These are phyloP conservation scores for Tiphia femorata DNA, from an alignment of 2,888 invertebrate genomes.

Conservation along the genomic window DNA sequence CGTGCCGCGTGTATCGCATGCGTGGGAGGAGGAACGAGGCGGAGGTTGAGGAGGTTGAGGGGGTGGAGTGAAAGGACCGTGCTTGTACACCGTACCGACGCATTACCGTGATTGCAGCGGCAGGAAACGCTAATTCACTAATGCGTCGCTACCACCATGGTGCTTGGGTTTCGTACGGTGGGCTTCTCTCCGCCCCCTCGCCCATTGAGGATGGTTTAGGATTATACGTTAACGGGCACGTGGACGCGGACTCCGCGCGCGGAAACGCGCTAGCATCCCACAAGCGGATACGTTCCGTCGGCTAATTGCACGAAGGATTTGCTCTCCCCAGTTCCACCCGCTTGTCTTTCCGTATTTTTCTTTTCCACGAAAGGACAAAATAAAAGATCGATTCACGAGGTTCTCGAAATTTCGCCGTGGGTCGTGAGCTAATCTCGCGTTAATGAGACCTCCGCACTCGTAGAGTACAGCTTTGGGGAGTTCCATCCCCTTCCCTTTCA, in stretches of 20 bases:
- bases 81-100: constrained; percentile 33
- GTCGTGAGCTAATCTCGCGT: too few species aligned
- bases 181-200: not conserved
- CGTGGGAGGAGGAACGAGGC: not conserved
- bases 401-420: too few species aligned
- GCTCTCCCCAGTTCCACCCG: not conserved
- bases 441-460: too few species aligned
- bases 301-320: constrained; percentile 10
- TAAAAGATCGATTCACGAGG: too few species aligned
- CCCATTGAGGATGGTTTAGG: constrained; percentile 43
- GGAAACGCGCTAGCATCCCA: too few species aligned
- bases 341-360: constrained; percentile 15
- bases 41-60: not conserved
- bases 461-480: too few species aligned
- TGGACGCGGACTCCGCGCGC: too few species aligned
- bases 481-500: too few species aligned
- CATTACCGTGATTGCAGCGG: constrained; percentile 65
- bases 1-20: too few species aligned
- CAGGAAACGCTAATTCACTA: constrained; percentile 64
- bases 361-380: too few species aligned
- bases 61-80: constrained; percentile 5
- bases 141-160: constrained; percentile 57
- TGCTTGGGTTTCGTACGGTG: constrained; percentile 33
- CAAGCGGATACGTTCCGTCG: constrained; percentile 12
- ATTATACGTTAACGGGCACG: constrained; percentile 40